Base-by-base conservation (phyloP, 2,797 vertebrate genomes). In the Harpagifer antarcticus region DNA sequence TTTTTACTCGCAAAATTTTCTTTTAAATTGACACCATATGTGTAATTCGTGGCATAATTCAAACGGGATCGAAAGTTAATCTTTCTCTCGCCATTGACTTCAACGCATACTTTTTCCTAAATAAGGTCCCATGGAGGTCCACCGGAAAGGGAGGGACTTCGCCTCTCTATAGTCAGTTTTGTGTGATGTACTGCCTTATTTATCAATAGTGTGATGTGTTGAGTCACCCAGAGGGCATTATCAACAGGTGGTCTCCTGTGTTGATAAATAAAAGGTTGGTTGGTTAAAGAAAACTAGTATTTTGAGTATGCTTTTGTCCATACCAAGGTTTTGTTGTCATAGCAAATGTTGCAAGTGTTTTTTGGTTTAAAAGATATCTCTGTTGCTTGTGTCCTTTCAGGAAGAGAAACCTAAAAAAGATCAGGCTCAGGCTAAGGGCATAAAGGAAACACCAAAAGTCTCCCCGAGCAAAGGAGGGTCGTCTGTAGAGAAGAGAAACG, bases 331-430 rank as follows among this genome's bases (percentile, higher is more conserved):
- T 14, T 47, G 27, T 50, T 31, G 9, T 23, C 19, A 3, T 19
- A 55, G 20, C 42, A 60, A 1, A 11, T 40, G n/a, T 40, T 7
- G 33, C 2, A 14, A 10, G 6, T 27, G 27, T 20, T 23, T 67
- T 5, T 45, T 17, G n/a, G 4, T 47, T 17, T 5, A 19, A 71
- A 12, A 62, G 64, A 72, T 27, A 71, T 7, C 37, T 49, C 1
- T 76, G 4, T 55, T 64, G 13, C 81, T 8, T 65, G 4, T 72
- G 47, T 80, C 16, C 16, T 72, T 79, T 19, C 54, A 95, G 94
- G 83, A 90, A 54, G 70, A 20, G 60, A 88, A 83, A 44, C 64
- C 33, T 66, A 57, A 88, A 61, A 83, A 68, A 76, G 81, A 69
- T 54, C 68, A 62, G 52, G 16, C 64, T 69, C 78, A 79, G 31